phyloP scores from a whole-genome alignment of 2,888 invertebrate species.

The Brachyptera risi region DNA sequence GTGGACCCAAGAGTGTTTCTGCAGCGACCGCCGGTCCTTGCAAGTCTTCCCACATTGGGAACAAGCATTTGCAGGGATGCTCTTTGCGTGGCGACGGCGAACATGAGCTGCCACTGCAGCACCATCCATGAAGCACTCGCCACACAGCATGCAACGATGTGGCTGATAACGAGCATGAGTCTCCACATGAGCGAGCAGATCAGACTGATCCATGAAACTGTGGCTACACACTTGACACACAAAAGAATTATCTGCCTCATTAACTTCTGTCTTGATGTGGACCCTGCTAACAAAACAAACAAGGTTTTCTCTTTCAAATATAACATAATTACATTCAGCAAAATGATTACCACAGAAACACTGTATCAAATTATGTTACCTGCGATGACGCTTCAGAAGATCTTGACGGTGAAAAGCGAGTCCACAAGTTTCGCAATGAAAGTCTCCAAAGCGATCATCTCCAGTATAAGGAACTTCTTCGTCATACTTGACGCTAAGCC shows the following conservation, averaged over 20 bases:
- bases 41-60: conserved; percentile 64
- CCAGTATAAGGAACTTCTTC: conserved; percentile 47
- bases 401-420: conserved; percentile 75
- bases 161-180: conserved; percentile 57
- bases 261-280: conserved; percentile 29
- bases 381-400: conserved; percentile 65
- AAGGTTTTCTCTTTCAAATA: background rate
- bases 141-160: conserved; percentile 60
- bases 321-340: background rate
- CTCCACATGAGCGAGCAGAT: conserved; percentile 67
- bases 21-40: conserved; percentile 60
- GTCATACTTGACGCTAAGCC: conserved; percentile 39
- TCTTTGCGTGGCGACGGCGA: conserved; percentile 54
- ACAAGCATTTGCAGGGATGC: conserved; percentile 61
- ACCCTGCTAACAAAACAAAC: conserved; percentile 23
- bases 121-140: conserved; percentile 60
- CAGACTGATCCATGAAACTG: conserved; percentile 48
- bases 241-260: conserved; percentile 48
- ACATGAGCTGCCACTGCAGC: conserved; percentile 61
- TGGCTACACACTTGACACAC: conserved; percentile 78
- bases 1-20: conserved; percentile 67
- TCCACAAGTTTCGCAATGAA: conserved; percentile 67
- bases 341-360: no score
- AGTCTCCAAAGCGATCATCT: conserved; percentile 41
- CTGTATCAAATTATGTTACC: no score